Conservation (phyloP, 2,113 vertebrate genomes). For the Rhea pennata region DNA sequence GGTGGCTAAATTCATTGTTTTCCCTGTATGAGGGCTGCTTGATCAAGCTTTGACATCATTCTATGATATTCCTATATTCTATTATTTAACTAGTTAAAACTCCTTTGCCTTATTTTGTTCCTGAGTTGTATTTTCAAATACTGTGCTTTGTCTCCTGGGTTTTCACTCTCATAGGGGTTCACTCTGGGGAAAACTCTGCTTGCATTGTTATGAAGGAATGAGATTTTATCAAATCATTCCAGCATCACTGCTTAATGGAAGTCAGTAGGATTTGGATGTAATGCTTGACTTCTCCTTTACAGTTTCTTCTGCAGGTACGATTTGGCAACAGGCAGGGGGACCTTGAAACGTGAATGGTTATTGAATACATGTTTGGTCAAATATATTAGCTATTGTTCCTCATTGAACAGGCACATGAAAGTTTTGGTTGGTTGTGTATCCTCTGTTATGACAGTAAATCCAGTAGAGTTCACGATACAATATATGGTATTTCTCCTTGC, state of each 20-base stretch:
- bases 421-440: background rate
- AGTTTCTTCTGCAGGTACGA: background rate
- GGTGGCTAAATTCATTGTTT: conserved; percentile 5
- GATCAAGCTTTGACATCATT: conserved; percentile 8
- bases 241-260: conserved; percentile 41
- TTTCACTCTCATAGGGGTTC: conserved; percentile 1
- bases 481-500: background rate
- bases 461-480: background rate
- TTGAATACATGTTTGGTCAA: background rate
- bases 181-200: conserved; percentile 42
- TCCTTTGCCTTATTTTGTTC: background rate
- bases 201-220: background rate
- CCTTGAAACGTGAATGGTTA: background rate
- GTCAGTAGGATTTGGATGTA: conserved; percentile 54
- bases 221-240: conserved; percentile 41
- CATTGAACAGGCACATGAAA: background rate
- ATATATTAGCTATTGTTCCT: background rate
- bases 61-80: background rate
- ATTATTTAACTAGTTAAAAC: background rate
- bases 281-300: conserved; percentile 28
- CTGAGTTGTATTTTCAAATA: background rate
- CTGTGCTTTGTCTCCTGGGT: background rate
- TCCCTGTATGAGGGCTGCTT: background rate
- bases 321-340: background rate
- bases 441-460: background rate